Evolutionary conservation across 2,888 invertebrate species (phyloP).

Genomic region (Drosophila meridiana): DNA sequence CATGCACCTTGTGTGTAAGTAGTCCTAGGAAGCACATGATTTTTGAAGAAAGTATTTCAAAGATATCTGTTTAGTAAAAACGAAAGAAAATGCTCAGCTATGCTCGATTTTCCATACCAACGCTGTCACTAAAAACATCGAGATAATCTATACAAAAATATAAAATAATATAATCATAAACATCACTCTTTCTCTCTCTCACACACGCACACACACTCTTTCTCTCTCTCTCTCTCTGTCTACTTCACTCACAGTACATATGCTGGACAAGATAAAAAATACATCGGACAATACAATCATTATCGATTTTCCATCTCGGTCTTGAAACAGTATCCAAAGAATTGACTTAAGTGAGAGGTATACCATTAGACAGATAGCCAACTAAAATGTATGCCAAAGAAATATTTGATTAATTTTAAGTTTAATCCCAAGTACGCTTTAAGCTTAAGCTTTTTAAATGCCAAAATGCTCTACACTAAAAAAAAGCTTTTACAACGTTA

Average conservation of each 20-base stretch:
- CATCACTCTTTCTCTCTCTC: background rate
- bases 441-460: no score
- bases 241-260: background rate
- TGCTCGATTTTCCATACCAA: background rate
- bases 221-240: no score
- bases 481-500: background rate
- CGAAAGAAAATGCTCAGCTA: background rate
- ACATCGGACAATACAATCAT: background rate
- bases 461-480: no score
- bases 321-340: background rate
- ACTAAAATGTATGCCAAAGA: background rate
- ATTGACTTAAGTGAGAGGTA: background rate
- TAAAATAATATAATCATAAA: background rate
- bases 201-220: background rate
- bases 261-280: background rate
- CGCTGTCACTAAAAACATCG: background rate
- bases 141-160: background rate
- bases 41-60: background rate
- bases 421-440: no score
- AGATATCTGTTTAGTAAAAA: background rate
- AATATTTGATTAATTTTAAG: background rate
- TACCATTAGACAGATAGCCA: background rate
- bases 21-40: slow-evolving; percentile 38
- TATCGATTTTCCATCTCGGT: background rate
- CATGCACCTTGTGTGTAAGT: slow-evolving; percentile 5